A percentile compares a stretch with the other conserved stretches of the same genome.
Conservation (phyloP, 2,797 vertebrate species). For the Gymnothorax reevesii region DNA sequence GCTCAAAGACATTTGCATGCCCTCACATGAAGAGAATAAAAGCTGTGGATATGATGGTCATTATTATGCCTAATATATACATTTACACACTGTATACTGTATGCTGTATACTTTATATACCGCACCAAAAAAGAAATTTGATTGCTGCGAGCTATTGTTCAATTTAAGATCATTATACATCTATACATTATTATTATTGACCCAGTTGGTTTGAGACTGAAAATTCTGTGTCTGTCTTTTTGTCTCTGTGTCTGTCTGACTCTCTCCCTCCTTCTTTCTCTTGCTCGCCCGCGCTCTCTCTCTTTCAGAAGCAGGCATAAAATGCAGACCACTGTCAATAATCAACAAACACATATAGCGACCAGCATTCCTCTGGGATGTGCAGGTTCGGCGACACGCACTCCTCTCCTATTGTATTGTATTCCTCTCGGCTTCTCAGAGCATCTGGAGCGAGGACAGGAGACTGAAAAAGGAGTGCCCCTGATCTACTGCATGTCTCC, state of each 20-base stretch:
- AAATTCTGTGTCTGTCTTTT: conserved; percentile 38
- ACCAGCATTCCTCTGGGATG: conserved; percentile 18
- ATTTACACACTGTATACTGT: background rate
- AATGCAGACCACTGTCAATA: background rate
- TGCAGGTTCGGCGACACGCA: conserved; percentile 32
- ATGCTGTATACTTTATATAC: too few relatives aligned
- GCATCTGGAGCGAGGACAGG: background rate
- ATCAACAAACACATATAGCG: conserved; percentile 21
- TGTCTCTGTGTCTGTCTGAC: conserved; percentile 32
- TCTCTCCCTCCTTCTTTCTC: conserved; percentile 28
- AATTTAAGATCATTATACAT: conserved; percentile 19
- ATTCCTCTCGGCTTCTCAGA: background rate
- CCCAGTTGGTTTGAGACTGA: background rate
- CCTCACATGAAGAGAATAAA: background rate
- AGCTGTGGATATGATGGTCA: background rate
- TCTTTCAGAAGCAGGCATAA: conserved; percentile 19
- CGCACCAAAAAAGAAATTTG: background rate
- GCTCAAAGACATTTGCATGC: conserved; percentile 1
- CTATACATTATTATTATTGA: conserved; percentile 41
- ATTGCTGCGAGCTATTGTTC: conserved; percentile 19
- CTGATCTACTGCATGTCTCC: conserved; percentile 46
- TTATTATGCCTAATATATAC: background rate
- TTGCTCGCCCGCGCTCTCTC: background rate
- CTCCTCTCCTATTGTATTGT: background rate
- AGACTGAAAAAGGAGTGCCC: conserved; percentile 42